Conservation (phyloP, 2,113 vertebrate genomes). For the Pseudopodoces humilis region DNA sequence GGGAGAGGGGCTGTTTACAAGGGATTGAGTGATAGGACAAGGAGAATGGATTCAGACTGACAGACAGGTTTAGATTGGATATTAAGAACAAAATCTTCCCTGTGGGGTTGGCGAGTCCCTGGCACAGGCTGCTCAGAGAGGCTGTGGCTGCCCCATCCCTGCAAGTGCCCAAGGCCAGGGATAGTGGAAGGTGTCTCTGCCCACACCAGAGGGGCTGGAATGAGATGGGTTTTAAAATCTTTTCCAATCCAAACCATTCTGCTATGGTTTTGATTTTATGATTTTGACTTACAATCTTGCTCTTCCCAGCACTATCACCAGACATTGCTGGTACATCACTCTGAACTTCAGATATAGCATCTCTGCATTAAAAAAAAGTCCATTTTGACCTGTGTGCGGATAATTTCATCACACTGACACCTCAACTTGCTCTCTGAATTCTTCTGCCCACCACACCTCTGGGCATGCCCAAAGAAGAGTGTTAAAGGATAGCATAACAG, state of each 20-base stretch:
- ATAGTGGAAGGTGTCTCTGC: not conserved
- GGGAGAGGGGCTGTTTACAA: not conserved
- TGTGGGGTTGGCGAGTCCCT: not conserved
- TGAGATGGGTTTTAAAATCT: not conserved
- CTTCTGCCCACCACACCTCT: not conserved
- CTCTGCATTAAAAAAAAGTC: not conserved
- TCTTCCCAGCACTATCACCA: not conserved
- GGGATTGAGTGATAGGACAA: not conserved
- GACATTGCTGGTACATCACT: not conserved
- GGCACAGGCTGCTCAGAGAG: not conserved
- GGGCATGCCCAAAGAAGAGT: accelerated
- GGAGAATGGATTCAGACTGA: not conserved
- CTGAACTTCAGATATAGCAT: not conserved
- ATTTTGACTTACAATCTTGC: not conserved
- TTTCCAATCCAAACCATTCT: not conserved
- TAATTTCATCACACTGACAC: not conserved
- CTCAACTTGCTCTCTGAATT: not conserved
- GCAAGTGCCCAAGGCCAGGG: not conserved
- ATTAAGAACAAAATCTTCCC: not conserved
- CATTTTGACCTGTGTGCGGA: not conserved
- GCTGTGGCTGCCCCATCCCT: not conserved
- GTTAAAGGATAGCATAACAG: not conserved
- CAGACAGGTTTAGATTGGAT: not conserved
- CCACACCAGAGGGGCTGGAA: not conserved
- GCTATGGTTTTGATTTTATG: not conserved